A percentile compares a stretch with the other conserved stretches of the same genome.
These are phyloP conservation scores for Pogonocichla stellata DNA, from an alignment of 2,113 vertebrate species.

Conservation along the genomic window DNA sequence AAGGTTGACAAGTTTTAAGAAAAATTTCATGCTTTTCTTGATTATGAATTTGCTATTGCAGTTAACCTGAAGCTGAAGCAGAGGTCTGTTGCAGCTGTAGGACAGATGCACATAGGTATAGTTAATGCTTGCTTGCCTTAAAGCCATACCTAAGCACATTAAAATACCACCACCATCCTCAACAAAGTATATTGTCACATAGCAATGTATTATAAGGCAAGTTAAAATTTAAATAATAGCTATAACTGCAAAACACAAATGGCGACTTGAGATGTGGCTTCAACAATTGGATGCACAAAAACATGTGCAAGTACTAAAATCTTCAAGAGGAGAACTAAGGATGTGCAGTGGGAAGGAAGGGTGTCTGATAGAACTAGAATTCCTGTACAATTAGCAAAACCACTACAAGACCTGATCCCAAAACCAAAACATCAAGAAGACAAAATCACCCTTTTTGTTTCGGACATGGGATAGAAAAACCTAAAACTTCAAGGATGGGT, in stretches of 20 bases:
- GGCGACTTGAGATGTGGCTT: neutral
- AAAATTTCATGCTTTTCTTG: neutral
- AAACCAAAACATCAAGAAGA: neutral
- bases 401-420: neutral
- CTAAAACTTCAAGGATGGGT: neutral
- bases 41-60: neutral
- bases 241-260: neutral
- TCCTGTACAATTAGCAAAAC: neutral
- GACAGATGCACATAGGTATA: neutral
- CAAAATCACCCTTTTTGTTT: neutral
- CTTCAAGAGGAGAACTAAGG: neutral
- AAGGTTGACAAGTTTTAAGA: neutral
- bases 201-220: neutral
- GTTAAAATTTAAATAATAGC: neutral
- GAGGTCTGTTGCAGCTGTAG: neutral
- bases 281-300: neutral
- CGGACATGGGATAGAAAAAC: neutral
- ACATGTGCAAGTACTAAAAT: neutral
- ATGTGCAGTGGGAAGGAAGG: accelerated
- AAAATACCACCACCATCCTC: neutral
- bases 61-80: neutral
- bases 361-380: neutral
- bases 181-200: neutral
- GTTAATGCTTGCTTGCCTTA: neutral
- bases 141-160: neutral